Evolutionary conservation across 2,113 vertebrate species (phyloP).

Genomic region (Tinamus guttatus): DNA sequence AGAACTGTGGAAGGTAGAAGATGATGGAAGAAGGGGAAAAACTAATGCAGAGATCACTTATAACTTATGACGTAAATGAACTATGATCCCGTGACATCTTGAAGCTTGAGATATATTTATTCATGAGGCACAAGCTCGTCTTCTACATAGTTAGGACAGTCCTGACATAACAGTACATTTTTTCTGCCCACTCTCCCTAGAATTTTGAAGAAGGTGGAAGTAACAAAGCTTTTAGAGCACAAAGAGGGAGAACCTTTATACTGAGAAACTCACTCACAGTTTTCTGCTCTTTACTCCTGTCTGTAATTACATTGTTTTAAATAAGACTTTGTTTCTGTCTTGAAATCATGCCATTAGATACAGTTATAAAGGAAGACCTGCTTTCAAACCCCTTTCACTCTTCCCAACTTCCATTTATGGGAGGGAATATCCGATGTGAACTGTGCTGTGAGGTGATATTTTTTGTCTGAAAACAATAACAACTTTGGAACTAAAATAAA

Average conservation of each 20-base stretch:
- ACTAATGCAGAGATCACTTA: conserved; percentile 48
- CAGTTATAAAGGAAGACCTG: not conserved
- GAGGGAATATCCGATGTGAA: not conserved
- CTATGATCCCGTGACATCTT: conserved; percentile 4
- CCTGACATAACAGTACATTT: not conserved
- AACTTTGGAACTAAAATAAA: not conserved
- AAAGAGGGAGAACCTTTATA: not conserved
- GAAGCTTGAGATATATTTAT: conserved; percentile 33
- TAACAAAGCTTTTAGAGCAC: not conserved
- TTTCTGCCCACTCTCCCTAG: not conserved
- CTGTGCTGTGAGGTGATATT: not conserved
- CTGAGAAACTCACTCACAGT: not conserved
- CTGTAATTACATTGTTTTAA: not conserved
- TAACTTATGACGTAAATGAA: conserved; percentile 57
- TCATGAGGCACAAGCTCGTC: conserved; percentile 3
- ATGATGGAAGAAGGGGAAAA: conserved; percentile 54
- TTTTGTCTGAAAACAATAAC: not conserved
- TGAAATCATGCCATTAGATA: not conserved
- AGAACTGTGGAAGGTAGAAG: conserved; percentile 15
- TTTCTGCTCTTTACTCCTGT: not conserved
- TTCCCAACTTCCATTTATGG: not conserved
- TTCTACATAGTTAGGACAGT: not conserved
- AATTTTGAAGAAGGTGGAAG: not conserved
- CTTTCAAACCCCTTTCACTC: not conserved
- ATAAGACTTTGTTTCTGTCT: not conserved